These are phyloP conservation scores for Diuraphis noxia DNA, from an alignment of 1,140 invertebrate species.

Conservation along the genomic window DNA sequence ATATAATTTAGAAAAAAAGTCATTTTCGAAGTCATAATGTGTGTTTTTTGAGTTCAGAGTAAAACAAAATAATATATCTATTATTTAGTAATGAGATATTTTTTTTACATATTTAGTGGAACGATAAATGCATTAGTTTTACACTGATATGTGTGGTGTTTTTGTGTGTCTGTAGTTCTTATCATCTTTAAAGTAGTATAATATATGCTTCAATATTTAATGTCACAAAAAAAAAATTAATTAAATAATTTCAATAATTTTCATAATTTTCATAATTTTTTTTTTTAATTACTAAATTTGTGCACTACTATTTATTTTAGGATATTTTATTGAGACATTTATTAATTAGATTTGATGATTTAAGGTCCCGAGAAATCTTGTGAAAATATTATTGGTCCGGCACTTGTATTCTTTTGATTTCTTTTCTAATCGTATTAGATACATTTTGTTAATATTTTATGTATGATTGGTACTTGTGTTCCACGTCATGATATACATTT, in stretches of 20 bases:
- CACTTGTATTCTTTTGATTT: neutral
- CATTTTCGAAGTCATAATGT: neutral
- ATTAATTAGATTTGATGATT: neutral
- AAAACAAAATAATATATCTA: too few relatives aligned
- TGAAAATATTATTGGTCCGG: neutral
- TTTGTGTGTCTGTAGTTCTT: too few relatives aligned
- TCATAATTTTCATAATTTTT: neutral
- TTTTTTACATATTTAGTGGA: too few relatives aligned
- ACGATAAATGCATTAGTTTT: too few relatives aligned
- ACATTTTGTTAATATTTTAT: neutral
- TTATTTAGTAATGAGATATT: too few relatives aligned
- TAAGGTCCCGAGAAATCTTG: neutral
- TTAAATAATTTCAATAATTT: neutral
- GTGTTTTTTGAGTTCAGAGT: too few relatives aligned
- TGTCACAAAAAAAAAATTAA: neutral
- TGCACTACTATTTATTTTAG: neutral
- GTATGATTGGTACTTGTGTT: neutral
- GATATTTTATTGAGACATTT: neutral
- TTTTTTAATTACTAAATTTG: neutral
- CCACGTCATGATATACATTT: fast-evolving
- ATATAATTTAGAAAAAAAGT: too few relatives aligned
- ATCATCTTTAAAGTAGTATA: too few relatives aligned
- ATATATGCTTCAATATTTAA: neutral
- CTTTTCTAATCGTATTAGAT: neutral
- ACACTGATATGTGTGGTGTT: too few relatives aligned